Base-by-base conservation (phyloP, 1,140 invertebrate species). In the Caerostris extrusa region DNA sequence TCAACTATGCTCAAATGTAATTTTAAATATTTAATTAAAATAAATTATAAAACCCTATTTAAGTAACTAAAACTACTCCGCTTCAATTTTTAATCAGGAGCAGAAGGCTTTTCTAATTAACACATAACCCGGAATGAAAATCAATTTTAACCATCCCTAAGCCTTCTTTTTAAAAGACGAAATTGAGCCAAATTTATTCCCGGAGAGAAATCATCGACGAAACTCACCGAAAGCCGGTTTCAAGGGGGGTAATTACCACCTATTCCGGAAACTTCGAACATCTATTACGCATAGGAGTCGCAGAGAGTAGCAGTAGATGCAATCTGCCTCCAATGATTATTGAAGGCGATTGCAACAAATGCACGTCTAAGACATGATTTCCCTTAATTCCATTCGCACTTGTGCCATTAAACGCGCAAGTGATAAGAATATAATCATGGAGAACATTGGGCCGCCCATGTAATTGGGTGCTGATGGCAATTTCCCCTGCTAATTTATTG, bases 401-500 rank as follows among this genome's bases (percentile, higher is more conserved):
- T 50, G 34, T 4, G 71, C 71, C 69, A 77, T 77, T 77, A 77
- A 77, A 77, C 19, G 69, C 19, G 69, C 0, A 7, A 77, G 69
- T 77, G 69, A 77, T 77, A 77, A 77, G 69, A 77, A 77, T 77
- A 77, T 77, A 77, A 77, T 77, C 69, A 50, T 7, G 69, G 69
- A 77, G 69, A 77, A 77, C 69, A 77, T 77, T 77, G 69, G 69
- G 34, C 69, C 69, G 34, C 19, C 34, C 69, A 77, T 77, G 69
- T 77, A 77, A 77, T 77, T 77, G 71, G 71, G 71, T 77, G 71
- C 71, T 53, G 71, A 5, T 50, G 34, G 69, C 69, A 77, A 53
- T 77, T 77, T 77, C 71, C 53, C 71, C 71, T 77, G 71, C 71
- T 77, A 77, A 77, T 77, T 77, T 77, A 77, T 77, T 50, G 53